Base-by-base conservation (phyloP, 2,113 vertebrate species). In the Xiphias gladius region DNA sequence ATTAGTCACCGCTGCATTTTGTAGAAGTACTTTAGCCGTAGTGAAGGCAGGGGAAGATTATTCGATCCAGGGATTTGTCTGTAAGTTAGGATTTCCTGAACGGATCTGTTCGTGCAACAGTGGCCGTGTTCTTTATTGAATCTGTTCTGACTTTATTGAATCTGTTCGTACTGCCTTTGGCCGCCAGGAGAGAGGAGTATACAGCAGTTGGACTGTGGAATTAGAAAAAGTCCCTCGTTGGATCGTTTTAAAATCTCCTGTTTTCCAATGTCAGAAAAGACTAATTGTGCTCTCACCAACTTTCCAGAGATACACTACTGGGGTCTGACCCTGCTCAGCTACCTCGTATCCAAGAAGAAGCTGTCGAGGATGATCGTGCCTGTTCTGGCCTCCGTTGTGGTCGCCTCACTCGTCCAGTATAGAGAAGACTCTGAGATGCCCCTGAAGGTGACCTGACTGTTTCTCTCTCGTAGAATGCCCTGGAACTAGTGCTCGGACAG, bases 221-320 rank as follows among this genome's bases (percentile, higher is more conserved):
- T 39, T 39, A 39, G 37, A 39, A 35, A 35, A 35, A 39, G 37
- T 10, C 37, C 37, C 37, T 39, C 37, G 9, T 39, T 39, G 7
- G 7, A 50, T 9, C 20, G 48, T 50, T 7, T 7, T 50, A 2
- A 50, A n/a, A n/a, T n/a, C n/a, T n/a, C n/a, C n/a, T n/a, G n/a
- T n/a, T n/a, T 7, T 20, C 20, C 48, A 19, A 20, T 20, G 20
- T 50, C 8, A 55, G 10, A 54, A 30, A 4, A 5, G 17, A 62
- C 9, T 19, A 17, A 17, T 46, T 16, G 2, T n/a, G 12, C 11
- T 26, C 8, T 24, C 10, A 7, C 43, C 63, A 3, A 46, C n/a
- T n/a, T 4, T 82, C 5, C 81, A 99, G 98, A 97, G 84, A 97
- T 99, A 77, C 97, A 99, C 75, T 96, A 93, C 90, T 96, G 97